A percentile compares a stretch with the other conserved stretches of the same genome.
phyloP scores from a whole-genome alignment of 2,113 vertebrate genomes.

The Isichthys henryi region DNA sequence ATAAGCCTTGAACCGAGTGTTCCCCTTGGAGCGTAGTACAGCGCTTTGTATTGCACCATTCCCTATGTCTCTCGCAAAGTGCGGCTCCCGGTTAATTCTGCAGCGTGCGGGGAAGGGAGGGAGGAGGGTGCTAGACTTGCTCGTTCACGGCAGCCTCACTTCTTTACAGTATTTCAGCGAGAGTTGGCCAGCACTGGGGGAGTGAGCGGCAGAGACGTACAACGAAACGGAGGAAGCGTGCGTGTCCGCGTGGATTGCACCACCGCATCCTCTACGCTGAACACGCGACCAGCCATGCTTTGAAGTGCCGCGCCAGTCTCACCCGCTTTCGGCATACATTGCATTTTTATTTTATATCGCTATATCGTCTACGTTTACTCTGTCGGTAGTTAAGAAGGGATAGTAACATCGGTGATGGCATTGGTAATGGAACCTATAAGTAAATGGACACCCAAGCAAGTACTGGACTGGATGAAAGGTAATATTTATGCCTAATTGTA shows the following conservation, averaged over 20 bases:
- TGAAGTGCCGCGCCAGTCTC: slow-evolving; percentile 51
- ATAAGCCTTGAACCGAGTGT: not conserved
- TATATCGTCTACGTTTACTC: slow-evolving; percentile 43
- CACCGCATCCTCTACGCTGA: slow-evolving; percentile 60
- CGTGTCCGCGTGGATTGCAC: slow-evolving; percentile 68
- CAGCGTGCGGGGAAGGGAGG: slow-evolving; percentile 46
- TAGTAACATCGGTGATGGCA: slow-evolving; percentile 77
- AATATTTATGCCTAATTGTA: slow-evolving; percentile 33
- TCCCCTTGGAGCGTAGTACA: not conserved
- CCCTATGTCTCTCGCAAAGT: slow-evolving; percentile 57
- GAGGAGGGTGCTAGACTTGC: slow-evolving; percentile 50
- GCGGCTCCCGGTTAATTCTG: slow-evolving; percentile 61
- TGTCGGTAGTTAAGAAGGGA: slow-evolving; percentile 59
- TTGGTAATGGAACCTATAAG: slow-evolving; percentile 86
- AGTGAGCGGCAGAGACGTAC: slow-evolving; percentile 27
- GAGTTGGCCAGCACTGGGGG: slow-evolving; percentile 50
- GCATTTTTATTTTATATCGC: slow-evolving; percentile 48
- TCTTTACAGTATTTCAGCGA: slow-evolving; percentile 45
- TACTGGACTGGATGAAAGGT: slow-evolving; percentile 91
- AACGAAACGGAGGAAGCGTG: slow-evolving; percentile 27
- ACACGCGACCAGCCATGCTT: slow-evolving; percentile 67
- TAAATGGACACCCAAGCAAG: slow-evolving; percentile 87
- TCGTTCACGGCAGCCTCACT: slow-evolving; percentile 54
- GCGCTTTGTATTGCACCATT: slow-evolving; percentile 70
- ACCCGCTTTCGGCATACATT: slow-evolving; percentile 13